Evolutionary conservation across 2,888 invertebrate genomes (phyloP), one percentile per base, ranked within the genome.

Genomic region (Marronus borbonicus): DNA sequence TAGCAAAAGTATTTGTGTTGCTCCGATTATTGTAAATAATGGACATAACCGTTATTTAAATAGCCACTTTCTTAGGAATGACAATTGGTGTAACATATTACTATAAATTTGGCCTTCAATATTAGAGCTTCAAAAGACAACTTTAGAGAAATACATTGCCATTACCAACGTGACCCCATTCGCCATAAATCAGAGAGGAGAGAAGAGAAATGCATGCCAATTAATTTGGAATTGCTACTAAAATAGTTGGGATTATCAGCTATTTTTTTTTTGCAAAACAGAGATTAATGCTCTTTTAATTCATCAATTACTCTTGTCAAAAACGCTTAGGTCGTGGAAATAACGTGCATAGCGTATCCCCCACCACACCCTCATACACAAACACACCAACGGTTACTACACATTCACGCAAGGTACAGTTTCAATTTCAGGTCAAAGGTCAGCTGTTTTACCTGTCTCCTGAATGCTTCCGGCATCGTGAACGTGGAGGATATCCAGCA

Each of bases 401-500:
- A 17, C 17, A 58, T 58, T 31, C 60, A 62, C 44, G 49, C 49
- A 62, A 74, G 60, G 28, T 60, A 58, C 58, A 49, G 74, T 74
- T 74, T 39, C 17, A 58, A 44, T 39, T 49, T 74, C 49, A 28
- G 81, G 79, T 81, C 81, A 79, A 78, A 82, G 81, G 81, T 81
- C 82, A 81, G 81, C 79, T 81, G 80, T 79, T 91, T 92, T 87
- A 95, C 95, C 93, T 96, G 94, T 90, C 96, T 92, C 81, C 91
- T 91, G 87, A 96, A 96, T 12, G 96, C 96, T 89, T 96, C 96
- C 65, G 97, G 97, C 96, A 97, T 96, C 0, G 96, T 95, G 88
- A 96, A 97, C 28, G 97, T 97, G 65, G 96, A 96, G 58, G 96
- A 96, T 86, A 97, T 97, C 97, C 97, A 97, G 88, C 97, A 97